Evolutionary conservation across 2,888 invertebrate species (phyloP).

Genomic region (Acanthacorydalis orientalis): DNA sequence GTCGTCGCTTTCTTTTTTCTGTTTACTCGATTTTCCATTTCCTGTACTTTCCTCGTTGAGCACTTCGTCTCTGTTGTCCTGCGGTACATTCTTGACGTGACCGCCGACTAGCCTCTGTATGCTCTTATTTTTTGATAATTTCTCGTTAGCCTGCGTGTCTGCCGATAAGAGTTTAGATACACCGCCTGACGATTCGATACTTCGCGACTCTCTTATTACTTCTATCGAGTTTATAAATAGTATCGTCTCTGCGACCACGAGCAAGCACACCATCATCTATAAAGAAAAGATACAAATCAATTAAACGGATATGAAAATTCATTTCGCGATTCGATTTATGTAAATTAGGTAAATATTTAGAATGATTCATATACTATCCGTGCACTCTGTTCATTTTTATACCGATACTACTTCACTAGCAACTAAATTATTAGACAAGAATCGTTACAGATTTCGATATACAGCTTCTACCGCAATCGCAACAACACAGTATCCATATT

Average conservation of each 20-base stretch:
- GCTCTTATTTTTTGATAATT: slow-evolving; percentile 18
- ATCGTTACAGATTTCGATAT: background rate
- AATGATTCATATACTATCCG: too few species aligned
- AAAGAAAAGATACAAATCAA: too few species aligned
- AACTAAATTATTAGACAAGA: background rate
- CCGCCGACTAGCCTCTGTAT: slow-evolving; percentile 53
- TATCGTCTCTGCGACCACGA: background rate
- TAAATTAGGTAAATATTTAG: too few species aligned
- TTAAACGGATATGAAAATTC: too few species aligned
- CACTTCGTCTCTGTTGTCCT: background rate
- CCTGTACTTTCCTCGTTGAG: slow-evolving; percentile 7
- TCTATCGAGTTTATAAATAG: background rate
- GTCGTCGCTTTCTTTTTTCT: slow-evolving; percentile 26
- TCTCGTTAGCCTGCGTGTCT: background rate
- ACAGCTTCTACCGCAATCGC: background rate
- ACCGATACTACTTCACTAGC: too few species aligned
- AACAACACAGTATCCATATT: too few species aligned
- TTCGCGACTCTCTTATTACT: background rate
- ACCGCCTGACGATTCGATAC: background rate
- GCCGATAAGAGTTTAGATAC: background rate
- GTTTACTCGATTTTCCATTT: slow-evolving; percentile 9
- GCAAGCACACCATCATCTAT: background rate
- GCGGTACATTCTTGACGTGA: slow-evolving; percentile 27
- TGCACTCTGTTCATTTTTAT: too few species aligned
- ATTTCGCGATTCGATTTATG: too few species aligned